Conservation (phyloP, 2,797 vertebrate genomes). For the Carapus acus region DNA sequence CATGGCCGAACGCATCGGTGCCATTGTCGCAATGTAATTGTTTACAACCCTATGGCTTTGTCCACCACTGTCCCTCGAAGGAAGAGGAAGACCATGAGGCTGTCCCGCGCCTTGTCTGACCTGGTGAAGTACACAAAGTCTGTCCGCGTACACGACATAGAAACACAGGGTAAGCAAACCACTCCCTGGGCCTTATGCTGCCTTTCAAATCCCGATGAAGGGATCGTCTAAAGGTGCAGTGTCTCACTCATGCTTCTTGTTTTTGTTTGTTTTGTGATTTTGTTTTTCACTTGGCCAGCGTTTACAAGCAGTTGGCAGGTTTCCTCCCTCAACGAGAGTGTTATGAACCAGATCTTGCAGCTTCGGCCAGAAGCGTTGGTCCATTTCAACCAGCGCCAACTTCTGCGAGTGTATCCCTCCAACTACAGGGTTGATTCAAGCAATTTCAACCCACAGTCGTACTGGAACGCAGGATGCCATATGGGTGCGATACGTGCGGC, state of each 20-base stretch:
- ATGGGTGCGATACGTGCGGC: constrained; percentile 71
- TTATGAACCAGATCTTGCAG: constrained; percentile 89
- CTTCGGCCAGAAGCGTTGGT: constrained; percentile 83
- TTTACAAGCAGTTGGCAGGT: constrained; percentile 88
- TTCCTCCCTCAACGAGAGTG: constrained; percentile 92
- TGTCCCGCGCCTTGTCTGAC: constrained; percentile 90
- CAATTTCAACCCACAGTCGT: constrained; percentile 94
- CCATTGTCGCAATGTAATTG: not conserved
- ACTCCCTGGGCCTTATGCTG: not conserved
- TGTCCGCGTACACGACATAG: constrained; percentile 87
- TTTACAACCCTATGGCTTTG: constrained; percentile 1
- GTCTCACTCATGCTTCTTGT: too few species aligned
- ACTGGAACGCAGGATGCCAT: constrained; percentile 94
- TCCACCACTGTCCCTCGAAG: constrained; percentile 52
- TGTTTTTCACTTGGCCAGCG: constrained; percentile 59
- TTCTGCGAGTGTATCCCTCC: constrained; percentile 89
- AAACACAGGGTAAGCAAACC: constrained; percentile 77
- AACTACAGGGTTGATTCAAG: constrained; percentile 94
- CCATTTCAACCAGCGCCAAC: constrained; percentile 90
- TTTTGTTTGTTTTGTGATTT: constrained; percentile 7
- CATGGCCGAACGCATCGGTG: constrained; percentile 1
- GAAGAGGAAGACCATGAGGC: constrained; percentile 92
- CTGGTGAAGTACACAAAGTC: constrained; percentile 96
- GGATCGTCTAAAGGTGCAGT: too few species aligned
- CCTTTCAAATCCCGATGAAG: not conserved